Percentiles rank a stretch among this genome's conserved stretches.
Conservation (phyloP, 1,140 invertebrate species). For the Sinonovacula constricta region DNA sequence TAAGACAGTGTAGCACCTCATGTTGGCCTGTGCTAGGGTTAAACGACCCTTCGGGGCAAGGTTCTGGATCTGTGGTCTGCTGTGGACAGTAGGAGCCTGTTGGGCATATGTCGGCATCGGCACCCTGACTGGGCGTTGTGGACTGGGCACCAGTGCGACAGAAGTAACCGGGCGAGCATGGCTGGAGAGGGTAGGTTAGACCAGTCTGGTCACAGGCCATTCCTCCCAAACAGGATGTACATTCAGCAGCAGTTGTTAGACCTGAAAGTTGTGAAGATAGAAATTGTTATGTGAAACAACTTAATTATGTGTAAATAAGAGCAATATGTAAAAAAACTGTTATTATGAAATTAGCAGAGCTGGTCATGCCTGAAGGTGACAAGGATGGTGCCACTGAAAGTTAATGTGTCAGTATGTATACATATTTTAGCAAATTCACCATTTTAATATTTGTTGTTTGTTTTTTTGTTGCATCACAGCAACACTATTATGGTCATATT, state of each 20-base stretch:
- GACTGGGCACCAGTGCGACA: conserved; percentile 66
- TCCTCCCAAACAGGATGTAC: conserved; percentile 70
- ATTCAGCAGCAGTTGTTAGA: conserved; percentile 60
- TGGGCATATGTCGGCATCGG: conserved; percentile 67
- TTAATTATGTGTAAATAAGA: too few relatives aligned
- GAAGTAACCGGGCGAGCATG: conserved; percentile 74
- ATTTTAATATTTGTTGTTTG: too few relatives aligned
- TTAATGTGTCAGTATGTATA: too few relatives aligned
- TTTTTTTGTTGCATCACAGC: too few relatives aligned
- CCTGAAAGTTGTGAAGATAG: too few relatives aligned
- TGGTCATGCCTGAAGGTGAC: too few relatives aligned
- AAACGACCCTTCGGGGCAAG: conserved; percentile 71
- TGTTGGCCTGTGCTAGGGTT: conserved; percentile 58
- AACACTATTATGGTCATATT: too few relatives aligned
- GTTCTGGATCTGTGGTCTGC: conserved; percentile 64
- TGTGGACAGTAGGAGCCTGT: conserved; percentile 70
- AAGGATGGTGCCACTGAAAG: too few relatives aligned
- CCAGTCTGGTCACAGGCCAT: conserved; percentile 74
- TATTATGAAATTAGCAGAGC: too few relatives aligned
- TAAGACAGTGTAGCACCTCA: conserved; percentile 63
- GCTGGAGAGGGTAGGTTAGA: conserved; percentile 66
- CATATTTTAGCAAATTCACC: too few relatives aligned
- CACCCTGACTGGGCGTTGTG: conserved; percentile 67
- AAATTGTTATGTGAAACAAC: too few relatives aligned
- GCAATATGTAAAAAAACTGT: too few relatives aligned